A percentile compares a stretch with the other conserved stretches of the same genome.
phyloP scores from a whole-genome alignment of 2,888 invertebrate species.

The Phorcus lineatus region DNA sequence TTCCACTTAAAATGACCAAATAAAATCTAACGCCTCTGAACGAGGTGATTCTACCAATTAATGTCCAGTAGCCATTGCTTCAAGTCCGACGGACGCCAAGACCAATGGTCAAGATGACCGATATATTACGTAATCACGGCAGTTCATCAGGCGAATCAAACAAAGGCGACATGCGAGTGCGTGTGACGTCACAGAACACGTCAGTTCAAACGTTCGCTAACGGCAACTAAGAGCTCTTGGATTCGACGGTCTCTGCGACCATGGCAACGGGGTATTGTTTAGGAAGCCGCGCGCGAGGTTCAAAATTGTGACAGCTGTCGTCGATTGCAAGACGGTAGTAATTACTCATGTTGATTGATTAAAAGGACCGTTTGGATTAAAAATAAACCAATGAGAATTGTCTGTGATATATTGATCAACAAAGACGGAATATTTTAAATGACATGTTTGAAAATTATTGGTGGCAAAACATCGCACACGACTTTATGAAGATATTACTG shows the following conservation, averaged over 20 bases:
- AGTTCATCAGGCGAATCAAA: neutral
- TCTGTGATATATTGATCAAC: too few relatives aligned
- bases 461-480: too few relatives aligned
- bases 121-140: neutral
- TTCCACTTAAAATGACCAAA: neutral
- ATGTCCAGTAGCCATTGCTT: neutral
- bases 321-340: too few relatives aligned
- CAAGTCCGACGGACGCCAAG: neutral
- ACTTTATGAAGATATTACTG: too few relatives aligned
- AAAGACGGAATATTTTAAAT: too few relatives aligned
- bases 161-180: neutral
- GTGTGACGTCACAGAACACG: neutral
- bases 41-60: neutral
- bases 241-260: neutral
- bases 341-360: too few relatives aligned
- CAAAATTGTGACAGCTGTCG: neutral
- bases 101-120: neutral
- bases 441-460: too few relatives aligned
- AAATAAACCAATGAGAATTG: too few relatives aligned
- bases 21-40: neutral
- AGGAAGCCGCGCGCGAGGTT: slow-evolving; percentile 16
- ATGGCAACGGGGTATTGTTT: slow-evolving; percentile 9
- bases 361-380: too few relatives aligned
- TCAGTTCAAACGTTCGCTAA: slow-evolving; percentile 2
- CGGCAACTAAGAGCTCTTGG: neutral